phyloP scores from a whole-genome alignment of 1,140 invertebrate genomes.

The Nasonia vitripennis region DNA sequence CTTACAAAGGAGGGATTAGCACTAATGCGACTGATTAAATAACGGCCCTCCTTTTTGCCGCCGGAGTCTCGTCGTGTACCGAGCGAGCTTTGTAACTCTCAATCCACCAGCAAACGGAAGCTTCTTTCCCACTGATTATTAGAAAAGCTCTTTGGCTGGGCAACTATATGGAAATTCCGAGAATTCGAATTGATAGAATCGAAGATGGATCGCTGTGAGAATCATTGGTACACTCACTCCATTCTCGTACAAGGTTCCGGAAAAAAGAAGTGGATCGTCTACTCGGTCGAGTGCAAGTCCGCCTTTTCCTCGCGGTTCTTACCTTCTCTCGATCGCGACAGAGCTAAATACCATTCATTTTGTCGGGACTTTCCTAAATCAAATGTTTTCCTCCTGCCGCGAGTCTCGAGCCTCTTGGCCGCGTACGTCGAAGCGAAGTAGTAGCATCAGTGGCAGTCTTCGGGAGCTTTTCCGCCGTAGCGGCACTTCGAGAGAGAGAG shows the following conservation, averaged over 20 bases:
- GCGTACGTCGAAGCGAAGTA: neutral
- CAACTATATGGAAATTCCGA: too few species aligned
- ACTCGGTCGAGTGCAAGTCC: neutral
- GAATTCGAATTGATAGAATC: too few species aligned
- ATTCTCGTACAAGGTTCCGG: too few species aligned
- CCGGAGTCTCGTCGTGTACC: neutral
- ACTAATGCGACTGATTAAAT: constrained; percentile 12
- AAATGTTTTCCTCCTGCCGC: constrained; percentile 33
- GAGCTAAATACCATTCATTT: constrained; percentile 22
- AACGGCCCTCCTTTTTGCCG: neutral
- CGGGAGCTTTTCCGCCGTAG: neutral
- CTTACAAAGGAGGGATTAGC: constrained; percentile 29
- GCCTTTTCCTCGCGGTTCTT: neutral
- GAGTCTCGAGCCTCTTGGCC: neutral
- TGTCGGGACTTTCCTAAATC: constrained; percentile 13
- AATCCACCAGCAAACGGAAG: neutral
- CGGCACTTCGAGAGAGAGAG: neutral
- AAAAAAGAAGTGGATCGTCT: neutral
- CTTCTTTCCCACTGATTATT: neutral
- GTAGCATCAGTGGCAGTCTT: neutral
- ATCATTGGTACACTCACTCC: too few species aligned
- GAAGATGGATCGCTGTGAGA: too few species aligned
- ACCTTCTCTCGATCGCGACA: neutral
- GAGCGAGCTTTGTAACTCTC: neutral
- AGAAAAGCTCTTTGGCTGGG: too few species aligned